Percentiles rank a stretch among this genome's conserved stretches.
Evolutionary conservation across 2,797 vertebrate genomes (phyloP).

Genomic region (Enteromius trimaculatus): DNA sequence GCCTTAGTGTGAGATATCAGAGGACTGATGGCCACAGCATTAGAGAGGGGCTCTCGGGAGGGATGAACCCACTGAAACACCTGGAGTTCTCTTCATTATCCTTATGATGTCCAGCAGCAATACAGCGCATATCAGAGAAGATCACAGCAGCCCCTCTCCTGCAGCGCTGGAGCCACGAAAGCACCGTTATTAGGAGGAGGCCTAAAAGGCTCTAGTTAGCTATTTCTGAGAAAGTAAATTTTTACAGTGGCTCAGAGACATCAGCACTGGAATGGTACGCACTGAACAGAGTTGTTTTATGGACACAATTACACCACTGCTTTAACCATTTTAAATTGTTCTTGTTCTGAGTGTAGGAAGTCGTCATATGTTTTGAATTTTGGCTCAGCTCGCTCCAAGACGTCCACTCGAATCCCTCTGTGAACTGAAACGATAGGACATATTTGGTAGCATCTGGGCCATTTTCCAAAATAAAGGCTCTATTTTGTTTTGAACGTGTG

Average conservation of each 20-base stretch:
- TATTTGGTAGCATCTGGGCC: constrained; percentile 28
- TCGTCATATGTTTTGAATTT: constrained; percentile 22
- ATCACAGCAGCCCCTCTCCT: constrained; percentile 51
- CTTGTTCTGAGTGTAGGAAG: not conserved
- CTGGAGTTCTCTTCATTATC: constrained; percentile 54
- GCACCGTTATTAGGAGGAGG: constrained; percentile 48
- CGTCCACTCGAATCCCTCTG: constrained; percentile 5
- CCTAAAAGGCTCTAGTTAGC: constrained; percentile 32
- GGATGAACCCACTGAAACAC: constrained; percentile 32
- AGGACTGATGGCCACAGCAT: constrained; percentile 13
- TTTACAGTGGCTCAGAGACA: constrained; percentile 36
- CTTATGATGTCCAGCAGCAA: constrained; percentile 44
- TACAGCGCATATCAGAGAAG: constrained; percentile 51
- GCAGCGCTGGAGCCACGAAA: constrained; percentile 36
- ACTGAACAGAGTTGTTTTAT: constrained; percentile 11
- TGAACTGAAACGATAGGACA: constrained; percentile 11
- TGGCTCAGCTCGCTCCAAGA: not conserved
- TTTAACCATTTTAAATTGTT: constrained; percentile 31
- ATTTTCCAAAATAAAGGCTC: constrained; percentile 11
- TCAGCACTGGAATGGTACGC: not conserved
- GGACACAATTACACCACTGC: not conserved
- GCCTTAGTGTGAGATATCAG: constrained; percentile 15
- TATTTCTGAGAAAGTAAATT: constrained; percentile 32
- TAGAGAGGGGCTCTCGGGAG: constrained; percentile 16
- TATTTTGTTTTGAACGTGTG: constrained; percentile 35